Evolutionary conservation across 2,797 vertebrate species (phyloP).

Genomic region (Sphenopsis melanotis): DNA sequence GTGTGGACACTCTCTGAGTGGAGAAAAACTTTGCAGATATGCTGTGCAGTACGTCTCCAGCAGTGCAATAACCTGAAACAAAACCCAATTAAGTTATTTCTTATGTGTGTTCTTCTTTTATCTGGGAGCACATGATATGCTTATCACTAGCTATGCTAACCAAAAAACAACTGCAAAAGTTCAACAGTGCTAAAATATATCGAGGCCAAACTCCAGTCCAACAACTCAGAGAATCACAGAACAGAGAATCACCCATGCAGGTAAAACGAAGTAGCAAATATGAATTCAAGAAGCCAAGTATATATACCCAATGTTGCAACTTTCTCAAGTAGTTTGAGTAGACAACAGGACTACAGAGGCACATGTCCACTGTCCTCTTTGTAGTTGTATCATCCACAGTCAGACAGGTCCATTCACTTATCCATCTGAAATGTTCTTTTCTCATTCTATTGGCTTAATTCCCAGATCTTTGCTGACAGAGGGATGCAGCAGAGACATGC

Average conservation of each 20-base stretch:
- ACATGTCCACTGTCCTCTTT: neutral
- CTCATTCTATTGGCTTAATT: neutral
- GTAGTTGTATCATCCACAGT: neutral
- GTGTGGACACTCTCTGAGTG: neutral
- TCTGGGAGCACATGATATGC: neutral
- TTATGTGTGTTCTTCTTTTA: neutral
- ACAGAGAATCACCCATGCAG: neutral
- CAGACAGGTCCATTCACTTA: neutral
- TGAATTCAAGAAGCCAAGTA: neutral
- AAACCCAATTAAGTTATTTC: neutral
- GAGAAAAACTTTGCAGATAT: neutral
- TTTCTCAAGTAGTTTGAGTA: neutral
- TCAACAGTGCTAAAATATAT: neutral
- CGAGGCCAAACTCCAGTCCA: neutral
- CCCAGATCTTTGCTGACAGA: neutral
- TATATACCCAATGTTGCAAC: neutral
- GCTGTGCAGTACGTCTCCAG: accelerated
- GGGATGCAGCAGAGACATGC: neutral
- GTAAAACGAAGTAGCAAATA: neutral
- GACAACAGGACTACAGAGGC: neutral
- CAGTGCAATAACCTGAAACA: neutral
- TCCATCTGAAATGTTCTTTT: neutral
- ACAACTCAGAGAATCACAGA: neutral
- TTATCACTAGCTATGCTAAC: neutral
- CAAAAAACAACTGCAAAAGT: neutral